Evolutionary conservation across 2,888 invertebrate species (phyloP).

Genomic region (Conchocele bisecta): DNA sequence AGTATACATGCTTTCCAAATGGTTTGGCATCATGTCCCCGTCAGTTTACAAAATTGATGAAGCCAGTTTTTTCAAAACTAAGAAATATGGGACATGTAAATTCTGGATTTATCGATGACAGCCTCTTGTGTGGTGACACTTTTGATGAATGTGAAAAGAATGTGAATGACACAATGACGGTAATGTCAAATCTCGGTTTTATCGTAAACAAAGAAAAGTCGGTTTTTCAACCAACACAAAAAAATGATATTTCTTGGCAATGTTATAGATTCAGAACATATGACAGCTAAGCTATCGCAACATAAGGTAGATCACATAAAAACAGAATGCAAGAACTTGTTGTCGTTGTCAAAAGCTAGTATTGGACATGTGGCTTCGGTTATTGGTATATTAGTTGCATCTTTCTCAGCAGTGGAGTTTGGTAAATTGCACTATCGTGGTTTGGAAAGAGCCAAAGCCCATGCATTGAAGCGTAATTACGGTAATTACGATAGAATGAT

Average conservation of each 20-base stretch:
- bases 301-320: conserved; percentile 5
- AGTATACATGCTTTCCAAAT: no score
- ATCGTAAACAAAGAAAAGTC: background rate
- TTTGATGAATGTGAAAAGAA: no score
- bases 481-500: conserved; percentile 29
- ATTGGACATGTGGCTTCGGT: conserved; percentile 25
- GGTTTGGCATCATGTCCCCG: no score
- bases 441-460: conserved; percentile 19
- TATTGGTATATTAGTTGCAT: conserved; percentile 25
- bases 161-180: background rate
- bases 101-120: no score
- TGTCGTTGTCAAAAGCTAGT: background rate
- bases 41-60: no score
- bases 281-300: conserved; percentile 11
- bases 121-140: no score
- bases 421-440: conserved; percentile 22
- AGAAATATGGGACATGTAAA: no score
- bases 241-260: conserved; percentile 19
- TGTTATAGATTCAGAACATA: conserved; percentile 35
- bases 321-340: conserved; percentile 1
- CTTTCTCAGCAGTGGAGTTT: conserved; percentile 33
- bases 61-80: no score
- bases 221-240: conserved; percentile 1
- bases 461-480: background rate
- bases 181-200: background rate